Evolutionary conservation across 2,113 vertebrate species (phyloP).

Genomic region (Heteronetta atricapilla): DNA sequence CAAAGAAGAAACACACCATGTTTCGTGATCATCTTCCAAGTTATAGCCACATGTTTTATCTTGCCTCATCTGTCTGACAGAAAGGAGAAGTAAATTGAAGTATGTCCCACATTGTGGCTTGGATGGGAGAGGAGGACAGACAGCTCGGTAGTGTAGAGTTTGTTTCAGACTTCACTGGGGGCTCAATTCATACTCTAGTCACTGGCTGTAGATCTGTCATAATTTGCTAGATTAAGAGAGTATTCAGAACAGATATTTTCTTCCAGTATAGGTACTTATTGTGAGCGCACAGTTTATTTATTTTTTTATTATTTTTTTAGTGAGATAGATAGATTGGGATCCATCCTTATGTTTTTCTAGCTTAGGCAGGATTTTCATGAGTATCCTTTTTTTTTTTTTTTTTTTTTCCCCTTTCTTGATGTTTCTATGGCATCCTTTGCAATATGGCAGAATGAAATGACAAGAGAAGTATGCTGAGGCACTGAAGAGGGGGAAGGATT

Average conservation of each 20-base stretch:
- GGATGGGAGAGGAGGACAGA: neutral
- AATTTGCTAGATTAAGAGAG: neutral
- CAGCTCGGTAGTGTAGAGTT: neutral
- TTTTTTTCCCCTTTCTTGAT: neutral
- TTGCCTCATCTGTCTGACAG: neutral
- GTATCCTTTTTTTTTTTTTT: neutral
- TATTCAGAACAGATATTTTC: neutral
- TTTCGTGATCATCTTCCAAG: neutral
- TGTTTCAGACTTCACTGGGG: neutral
- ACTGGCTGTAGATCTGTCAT: neutral
- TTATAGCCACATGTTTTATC: neutral
- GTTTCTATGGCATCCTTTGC: slow-evolving; percentile 2
- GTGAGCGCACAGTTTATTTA: neutral
- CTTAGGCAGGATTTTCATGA: neutral
- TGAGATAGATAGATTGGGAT: neutral
- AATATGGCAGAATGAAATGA: neutral
- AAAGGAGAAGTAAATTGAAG: neutral
- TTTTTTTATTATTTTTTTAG: neutral
- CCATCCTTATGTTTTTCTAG: neutral
- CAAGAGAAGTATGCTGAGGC: neutral
- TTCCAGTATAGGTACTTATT: neutral
- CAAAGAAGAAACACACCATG: neutral
- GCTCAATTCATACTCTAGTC: neutral
- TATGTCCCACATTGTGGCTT: too few relatives aligned
- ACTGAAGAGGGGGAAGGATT: neutral